phyloP scores from a whole-genome alignment of 2,797 vertebrate species.

The Halcyon smyrnensis region DNA sequence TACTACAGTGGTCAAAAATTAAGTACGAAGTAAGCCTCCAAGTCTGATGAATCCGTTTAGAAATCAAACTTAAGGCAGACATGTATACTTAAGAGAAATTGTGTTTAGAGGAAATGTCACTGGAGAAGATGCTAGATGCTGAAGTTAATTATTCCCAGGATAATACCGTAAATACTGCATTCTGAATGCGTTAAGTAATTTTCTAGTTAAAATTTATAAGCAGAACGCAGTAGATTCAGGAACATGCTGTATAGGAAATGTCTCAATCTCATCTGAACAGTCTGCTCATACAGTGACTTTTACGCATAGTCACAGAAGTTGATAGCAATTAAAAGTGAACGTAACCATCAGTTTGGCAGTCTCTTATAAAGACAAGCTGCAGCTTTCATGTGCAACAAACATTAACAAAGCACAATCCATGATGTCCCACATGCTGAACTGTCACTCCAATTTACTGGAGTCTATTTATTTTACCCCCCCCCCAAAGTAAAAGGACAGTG shows the following conservation, averaged over 20 bases:
- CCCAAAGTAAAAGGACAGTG: background rate
- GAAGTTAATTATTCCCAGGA: background rate
- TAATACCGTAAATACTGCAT: background rate
- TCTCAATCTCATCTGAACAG: background rate
- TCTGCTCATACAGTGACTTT: background rate
- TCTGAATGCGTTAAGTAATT: background rate
- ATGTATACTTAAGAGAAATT: background rate
- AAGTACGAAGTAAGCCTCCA: background rate
- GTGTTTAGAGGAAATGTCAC: background rate
- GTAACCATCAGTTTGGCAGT: background rate
- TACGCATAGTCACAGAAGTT: background rate
- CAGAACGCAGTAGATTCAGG: background rate
- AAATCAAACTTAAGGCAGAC: background rate
- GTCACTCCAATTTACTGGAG: no score
- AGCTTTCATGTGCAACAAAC: background rate
- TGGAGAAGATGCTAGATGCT: background rate
- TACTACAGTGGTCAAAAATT: background rate
- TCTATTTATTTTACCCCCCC: no score
- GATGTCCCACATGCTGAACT: background rate
- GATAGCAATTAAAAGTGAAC: background rate
- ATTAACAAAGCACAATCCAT: background rate
- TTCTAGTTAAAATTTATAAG: background rate
- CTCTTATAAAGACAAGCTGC: background rate
- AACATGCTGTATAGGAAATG: accelerated
- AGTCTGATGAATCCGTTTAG: background rate